phyloP scores from a whole-genome alignment of 2,797 vertebrate genomes.

The Muscicapa comitata region DNA sequence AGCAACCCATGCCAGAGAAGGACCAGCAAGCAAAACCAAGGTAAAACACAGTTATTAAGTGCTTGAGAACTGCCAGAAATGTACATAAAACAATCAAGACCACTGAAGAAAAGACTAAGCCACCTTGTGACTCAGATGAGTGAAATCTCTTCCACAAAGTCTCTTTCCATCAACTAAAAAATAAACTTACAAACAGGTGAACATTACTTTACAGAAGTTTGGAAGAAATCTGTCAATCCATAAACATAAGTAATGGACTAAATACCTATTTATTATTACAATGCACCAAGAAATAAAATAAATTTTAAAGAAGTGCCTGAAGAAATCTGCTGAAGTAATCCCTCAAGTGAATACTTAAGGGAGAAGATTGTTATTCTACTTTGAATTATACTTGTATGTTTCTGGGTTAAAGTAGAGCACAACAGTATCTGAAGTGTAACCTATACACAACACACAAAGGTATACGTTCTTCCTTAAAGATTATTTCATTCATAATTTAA shows the following conservation, averaged over 20 bases:
- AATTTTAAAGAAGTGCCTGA: not conserved
- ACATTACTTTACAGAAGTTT: not conserved
- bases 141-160: not conserved
- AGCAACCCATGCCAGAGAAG: not conserved
- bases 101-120: not conserved
- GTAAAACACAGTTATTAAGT: not conserved
- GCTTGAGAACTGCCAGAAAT: not conserved
- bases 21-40: not conserved
- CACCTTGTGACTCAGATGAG: not conserved
- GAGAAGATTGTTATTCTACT: not conserved
- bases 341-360: not conserved
- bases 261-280: not conserved
- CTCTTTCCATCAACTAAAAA: not conserved
- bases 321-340: not conserved
- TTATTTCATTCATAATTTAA: not conserved
- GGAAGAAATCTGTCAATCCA: not conserved
- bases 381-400: not conserved
- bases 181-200: not conserved
- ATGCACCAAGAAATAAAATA: not conserved
- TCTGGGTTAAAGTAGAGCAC: not conserved
- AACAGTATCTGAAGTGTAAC: not conserved
- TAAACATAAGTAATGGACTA: not conserved
- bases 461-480: not conserved
- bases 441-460: not conserved
- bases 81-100: not conserved